These are phyloP conservation scores for Cichladusa arquata DNA, from an alignment of 2,113 vertebrate species.

Conservation along the genomic window DNA sequence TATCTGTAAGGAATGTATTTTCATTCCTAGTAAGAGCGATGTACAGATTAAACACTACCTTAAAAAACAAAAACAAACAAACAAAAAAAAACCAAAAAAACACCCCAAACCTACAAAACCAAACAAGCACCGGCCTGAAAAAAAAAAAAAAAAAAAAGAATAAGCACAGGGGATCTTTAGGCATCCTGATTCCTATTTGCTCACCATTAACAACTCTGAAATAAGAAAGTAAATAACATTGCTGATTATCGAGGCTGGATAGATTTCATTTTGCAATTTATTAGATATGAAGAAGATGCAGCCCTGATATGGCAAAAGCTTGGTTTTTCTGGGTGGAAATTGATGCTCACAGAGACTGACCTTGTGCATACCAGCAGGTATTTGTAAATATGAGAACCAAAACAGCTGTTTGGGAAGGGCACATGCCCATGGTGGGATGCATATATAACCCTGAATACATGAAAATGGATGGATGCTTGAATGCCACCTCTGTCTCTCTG, in stretches of 20 bases:
- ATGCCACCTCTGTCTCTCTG: neutral
- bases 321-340: neutral
- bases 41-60: neutral
- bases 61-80: neutral
- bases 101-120: too few relatives aligned
- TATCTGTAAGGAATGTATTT: neutral
- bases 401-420: neutral
- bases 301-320: neutral
- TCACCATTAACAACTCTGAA: neutral
- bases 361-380: neutral
- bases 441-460: neutral
- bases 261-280: neutral
- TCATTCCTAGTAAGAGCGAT: neutral
- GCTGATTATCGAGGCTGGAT: neutral
- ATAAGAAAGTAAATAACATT: neutral
- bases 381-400: neutral
- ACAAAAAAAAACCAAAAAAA: neutral
- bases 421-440: fast-evolving
- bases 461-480: neutral
- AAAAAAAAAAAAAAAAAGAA: neutral
- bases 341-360: neutral
- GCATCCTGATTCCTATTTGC: neutral
- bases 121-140: neutral
- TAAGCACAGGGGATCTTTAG: neutral
- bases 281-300: neutral